Conservation (phyloP, 2,888 invertebrate genomes). For the Baronia brevicornis region DNA sequence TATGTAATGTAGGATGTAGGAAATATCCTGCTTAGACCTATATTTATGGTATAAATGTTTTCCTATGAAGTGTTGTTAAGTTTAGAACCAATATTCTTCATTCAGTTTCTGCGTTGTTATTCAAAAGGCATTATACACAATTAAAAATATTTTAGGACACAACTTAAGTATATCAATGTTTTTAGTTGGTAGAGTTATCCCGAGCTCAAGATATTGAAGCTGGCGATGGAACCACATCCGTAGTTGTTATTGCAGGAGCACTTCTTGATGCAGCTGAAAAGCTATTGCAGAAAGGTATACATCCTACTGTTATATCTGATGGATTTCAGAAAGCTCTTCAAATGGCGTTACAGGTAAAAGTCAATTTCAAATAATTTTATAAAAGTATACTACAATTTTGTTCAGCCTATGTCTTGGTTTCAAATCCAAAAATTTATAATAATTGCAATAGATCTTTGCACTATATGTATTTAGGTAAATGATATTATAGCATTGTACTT, state of each 20-base stretch:
- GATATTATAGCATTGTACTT: too few relatives aligned
- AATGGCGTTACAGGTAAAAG: constrained; percentile 78
- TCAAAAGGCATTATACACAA: not conserved
- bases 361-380: constrained; percentile 2
- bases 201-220: constrained; percentile 99
- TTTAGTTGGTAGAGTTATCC: constrained; percentile 96
- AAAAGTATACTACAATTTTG: too few relatives aligned
- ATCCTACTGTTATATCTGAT: constrained; percentile 98
- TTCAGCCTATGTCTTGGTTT: too few relatives aligned
- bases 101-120: not conserved
- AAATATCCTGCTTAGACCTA: too few relatives aligned
- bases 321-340: constrained; percentile 92
- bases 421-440: too few relatives aligned
- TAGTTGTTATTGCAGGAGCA: constrained; percentile 97
- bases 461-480: too few relatives aligned
- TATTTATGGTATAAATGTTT: too few relatives aligned
- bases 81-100: too few relatives aligned
- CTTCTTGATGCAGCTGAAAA: constrained; percentile 95
- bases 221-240: constrained; percentile 99
- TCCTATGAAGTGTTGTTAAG: too few relatives aligned
- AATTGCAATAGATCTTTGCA: too few relatives aligned
- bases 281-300: constrained; percentile 93
- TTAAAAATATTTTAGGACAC: too few relatives aligned
- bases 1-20: too few relatives aligned
- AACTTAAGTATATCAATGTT: constrained; percentile 2